Conservation (phyloP, 64 coral and sea anemone genomes). For the Dendrophyllia cribrosa region DNA sequence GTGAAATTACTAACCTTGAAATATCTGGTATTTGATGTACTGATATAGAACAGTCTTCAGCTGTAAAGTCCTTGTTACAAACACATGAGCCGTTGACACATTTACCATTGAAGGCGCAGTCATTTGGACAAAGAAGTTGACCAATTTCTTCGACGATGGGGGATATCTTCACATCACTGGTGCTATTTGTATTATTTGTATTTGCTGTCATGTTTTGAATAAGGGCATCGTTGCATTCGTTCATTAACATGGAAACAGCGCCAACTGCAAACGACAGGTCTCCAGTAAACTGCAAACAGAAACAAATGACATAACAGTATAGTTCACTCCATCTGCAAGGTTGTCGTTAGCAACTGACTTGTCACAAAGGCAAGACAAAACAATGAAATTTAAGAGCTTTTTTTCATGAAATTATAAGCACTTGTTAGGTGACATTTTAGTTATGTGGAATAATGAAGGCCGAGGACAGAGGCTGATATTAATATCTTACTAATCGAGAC, state of each 20-base stretch:
- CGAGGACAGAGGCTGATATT: too few species aligned
- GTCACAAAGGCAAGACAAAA: too few species aligned
- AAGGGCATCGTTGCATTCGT: constrained; percentile 25
- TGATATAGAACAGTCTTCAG: constrained; percentile 54
- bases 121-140: constrained; percentile 44
- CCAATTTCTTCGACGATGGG: neutral
- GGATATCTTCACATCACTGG: neutral
- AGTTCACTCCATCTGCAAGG: too few species aligned
- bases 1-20: neutral
- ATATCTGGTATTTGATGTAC: neutral
- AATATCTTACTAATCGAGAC: too few species aligned
- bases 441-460: too few species aligned
- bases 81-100: constrained; percentile 59
- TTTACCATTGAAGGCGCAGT: constrained; percentile 50
- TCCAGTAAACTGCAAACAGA: constrained; percentile 47
- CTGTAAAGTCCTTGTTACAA: constrained; percentile 57
- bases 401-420: too few species aligned
- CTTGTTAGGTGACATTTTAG: too few species aligned
- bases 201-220: neutral
- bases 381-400: too few species aligned
- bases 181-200: neutral
- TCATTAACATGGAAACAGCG: constrained; percentile 21
- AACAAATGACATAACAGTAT: neutral
- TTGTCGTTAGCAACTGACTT: too few species aligned
- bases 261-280: constrained; percentile 39